Base-by-base conservation (phyloP, 1,140 invertebrate genomes). In the Drosophila ambigua region DNA sequence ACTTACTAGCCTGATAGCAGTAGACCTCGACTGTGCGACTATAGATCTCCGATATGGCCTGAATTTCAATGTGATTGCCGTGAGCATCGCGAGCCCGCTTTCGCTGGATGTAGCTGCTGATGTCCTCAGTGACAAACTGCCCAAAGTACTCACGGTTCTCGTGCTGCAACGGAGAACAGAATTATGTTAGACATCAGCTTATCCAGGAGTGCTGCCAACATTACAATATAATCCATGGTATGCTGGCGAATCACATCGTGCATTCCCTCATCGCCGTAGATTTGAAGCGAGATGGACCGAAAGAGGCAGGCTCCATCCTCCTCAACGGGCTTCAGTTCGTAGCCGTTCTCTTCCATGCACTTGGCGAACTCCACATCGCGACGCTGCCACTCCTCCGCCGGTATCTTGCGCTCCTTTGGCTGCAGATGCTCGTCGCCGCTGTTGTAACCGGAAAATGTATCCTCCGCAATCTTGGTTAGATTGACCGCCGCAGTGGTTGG, bases 241-340 rank as follows among this genome's bases (percentile, higher is more conserved):
- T 97, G 95, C 83, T 96, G 95, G 41, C 97, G 93, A 16, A 98
- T 96, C 63, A 95, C 93, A 60, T 93, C 93, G 92, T 98, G 97
- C 96, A 98, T 97, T 83, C 98, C 97, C 93, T 98, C 96, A 92
- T 98, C 97, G 5, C 98, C 97, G 92, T 97, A 98, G 35, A 98
- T 95, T 93, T 98, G 97, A 92, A 98, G 96, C 68, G 97, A 97
- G 50, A 98, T 97, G 16, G 98, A 96, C 80, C 98, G 93, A 92
- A 98, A 98, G 7, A 98, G 92, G 91, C 97, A 98, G 24, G 97
- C 97, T n/a, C 97, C 98, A 93, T 98, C 97, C 92, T 98, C 96
- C 60, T 95, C 95, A 94, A 98, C 98, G 72, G 96, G 94, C 90
- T 97, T 98, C n/a, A 98, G 95, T 54, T 95, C 93, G 79, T 96